Conservation (phyloP, 37 sponge, comb jelly and placozoan species). For the Petrosia ficiformis region DNA sequence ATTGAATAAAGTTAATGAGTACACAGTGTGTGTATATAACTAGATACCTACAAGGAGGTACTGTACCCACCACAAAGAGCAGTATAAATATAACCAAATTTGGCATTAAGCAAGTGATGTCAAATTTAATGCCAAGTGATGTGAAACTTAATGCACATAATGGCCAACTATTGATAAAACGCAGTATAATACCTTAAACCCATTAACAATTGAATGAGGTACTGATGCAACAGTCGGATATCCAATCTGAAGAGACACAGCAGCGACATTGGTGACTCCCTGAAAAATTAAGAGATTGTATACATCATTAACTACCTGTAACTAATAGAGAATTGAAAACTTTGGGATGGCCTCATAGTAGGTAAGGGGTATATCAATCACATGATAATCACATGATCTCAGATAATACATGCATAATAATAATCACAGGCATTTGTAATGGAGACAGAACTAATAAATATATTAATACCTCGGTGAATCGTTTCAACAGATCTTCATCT, state of each 20-base stretch:
- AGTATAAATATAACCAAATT: neutral
- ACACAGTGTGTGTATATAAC: too few relatives aligned
- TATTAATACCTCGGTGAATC: constrained; percentile 55
- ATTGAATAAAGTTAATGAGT: too few relatives aligned
- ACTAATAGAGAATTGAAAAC: constrained; percentile 7
- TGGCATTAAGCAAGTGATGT: neutral
- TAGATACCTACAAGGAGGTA: too few relatives aligned
- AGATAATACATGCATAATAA: neutral
- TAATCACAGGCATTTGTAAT: constrained; percentile 29
- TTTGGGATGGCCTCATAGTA: constrained; percentile 22
- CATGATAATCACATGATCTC: neutral
- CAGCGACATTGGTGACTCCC: constrained; percentile 84
- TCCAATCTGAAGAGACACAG: constrained; percentile 82
- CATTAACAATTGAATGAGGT: constrained; percentile 93
- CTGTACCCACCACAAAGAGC: constrained; percentile 3
- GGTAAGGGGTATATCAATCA: constrained; percentile 19
- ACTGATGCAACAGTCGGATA: constrained; percentile 93
- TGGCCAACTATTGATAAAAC: too few relatives aligned
- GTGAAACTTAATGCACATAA: neutral
- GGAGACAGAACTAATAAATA: neutral
- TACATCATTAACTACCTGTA: neutral
- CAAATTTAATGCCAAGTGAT: neutral
- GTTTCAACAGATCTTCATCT: constrained; percentile 74
- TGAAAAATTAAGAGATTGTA: neutral
- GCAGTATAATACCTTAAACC: constrained; percentile 78